Evolutionary conservation across 2,113 vertebrate species (phyloP).

Genomic region (Cynoglossus semilaevis): DNA sequence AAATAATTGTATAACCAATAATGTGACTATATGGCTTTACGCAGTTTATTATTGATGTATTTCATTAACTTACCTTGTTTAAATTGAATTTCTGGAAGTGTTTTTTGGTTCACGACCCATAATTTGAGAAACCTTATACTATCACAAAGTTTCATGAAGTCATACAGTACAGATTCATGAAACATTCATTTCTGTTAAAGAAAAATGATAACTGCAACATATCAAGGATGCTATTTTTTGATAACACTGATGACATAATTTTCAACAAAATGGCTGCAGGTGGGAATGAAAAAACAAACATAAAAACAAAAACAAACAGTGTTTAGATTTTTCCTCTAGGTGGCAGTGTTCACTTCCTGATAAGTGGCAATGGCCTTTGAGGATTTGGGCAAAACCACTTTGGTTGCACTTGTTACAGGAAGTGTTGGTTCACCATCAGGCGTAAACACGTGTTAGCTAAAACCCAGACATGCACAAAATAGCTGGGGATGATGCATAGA

Average conservation of each 20-base stretch:
- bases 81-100: no score
- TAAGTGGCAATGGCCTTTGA: background rate
- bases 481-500: constrained; percentile 25
- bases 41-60: no score
- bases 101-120: no score
- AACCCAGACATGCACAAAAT: constrained; percentile 6
- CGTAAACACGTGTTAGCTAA: constrained; percentile 20
- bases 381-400: background rate
- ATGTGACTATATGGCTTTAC: no score
- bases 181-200: no score
- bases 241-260: constrained; percentile 28
- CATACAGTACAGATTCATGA: no score
- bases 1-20: no score
- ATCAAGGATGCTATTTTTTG: constrained; percentile 3
- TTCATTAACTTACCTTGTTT: no score
- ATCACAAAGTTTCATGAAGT: no score
- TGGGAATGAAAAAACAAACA: background rate
- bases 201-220: no score
- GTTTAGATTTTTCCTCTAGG: constrained; percentile 33
- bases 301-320: background rate
- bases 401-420: constrained; percentile 14
- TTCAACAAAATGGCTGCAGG: constrained; percentile 63
- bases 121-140: no score
- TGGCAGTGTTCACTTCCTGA: constrained; percentile 56
- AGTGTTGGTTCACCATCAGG: constrained; percentile 16